phyloP scores from a whole-genome alignment of 2,888 invertebrate genomes.

The Danaus chrysippus region DNA sequence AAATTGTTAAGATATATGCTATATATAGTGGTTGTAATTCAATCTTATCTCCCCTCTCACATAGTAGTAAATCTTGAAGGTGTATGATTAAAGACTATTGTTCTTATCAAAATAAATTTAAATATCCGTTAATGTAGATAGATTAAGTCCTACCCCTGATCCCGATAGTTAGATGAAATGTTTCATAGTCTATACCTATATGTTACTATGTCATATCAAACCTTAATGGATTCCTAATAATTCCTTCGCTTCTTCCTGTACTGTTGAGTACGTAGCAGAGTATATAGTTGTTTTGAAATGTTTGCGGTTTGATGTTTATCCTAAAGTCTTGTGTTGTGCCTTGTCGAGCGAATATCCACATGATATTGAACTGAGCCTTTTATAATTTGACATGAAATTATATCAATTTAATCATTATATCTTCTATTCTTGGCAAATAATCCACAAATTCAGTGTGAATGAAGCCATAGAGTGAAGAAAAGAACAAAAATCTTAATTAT shows the following conservation, averaged over 20 bases:
- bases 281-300: conserved; percentile 37
- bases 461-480: background rate
- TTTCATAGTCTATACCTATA: conserved; percentile 30
- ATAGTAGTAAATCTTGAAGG: conserved; percentile 11
- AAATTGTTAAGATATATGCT: conserved; percentile 45
- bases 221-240: conserved; percentile 27
- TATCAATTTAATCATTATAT: background rate
- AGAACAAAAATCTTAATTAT: no score
- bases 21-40: conserved; percentile 53
- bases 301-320: conserved; percentile 38
- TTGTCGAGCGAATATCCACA: conserved; percentile 56
- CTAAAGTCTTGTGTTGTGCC: conserved; percentile 68
- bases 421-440: background rate
- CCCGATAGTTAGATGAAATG: conserved; percentile 24
- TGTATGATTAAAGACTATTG: background rate
- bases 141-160: conserved; percentile 37
- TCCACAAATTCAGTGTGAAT: background rate
- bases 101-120: conserved; percentile 13
- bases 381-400: background rate
- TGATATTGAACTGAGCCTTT: conserved; percentile 36
- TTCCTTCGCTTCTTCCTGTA: conserved; percentile 39
- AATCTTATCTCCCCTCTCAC: conserved; percentile 50
- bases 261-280: conserved; percentile 34
- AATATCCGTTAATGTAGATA: conserved; percentile 30
- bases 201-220: conserved; percentile 36